Percentiles rank a stretch among this genome's conserved stretches.
Conservation (phyloP, 2,797 vertebrate genomes). For the Sebastiscus tertius region DNA sequence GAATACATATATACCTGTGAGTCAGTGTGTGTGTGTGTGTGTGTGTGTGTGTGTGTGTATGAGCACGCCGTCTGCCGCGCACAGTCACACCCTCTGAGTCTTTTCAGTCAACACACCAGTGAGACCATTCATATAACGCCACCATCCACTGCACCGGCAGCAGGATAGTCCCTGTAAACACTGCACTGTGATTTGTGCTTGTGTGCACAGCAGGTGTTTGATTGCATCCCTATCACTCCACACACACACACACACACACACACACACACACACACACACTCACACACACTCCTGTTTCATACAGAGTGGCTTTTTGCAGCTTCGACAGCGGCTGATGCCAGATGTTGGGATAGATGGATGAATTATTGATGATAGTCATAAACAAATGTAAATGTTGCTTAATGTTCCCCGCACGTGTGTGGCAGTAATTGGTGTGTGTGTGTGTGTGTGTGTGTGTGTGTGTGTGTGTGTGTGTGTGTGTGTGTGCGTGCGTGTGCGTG, state of each 20-base stretch:
- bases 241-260: slow-evolving; percentile 4
- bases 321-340: slow-evolving; percentile 26
- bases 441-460: neutral
- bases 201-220: slow-evolving; percentile 66
- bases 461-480: neutral
- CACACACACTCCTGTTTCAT: neutral
- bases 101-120: slow-evolving; percentile 32
- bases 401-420: slow-evolving; percentile 11
- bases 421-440: neutral
- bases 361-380: slow-evolving; percentile 50
- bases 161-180: slow-evolving; percentile 49
- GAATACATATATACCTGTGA: neutral
- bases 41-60: neutral
- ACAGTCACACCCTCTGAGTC: slow-evolving; percentile 16
- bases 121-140: slow-evolving; percentile 21
- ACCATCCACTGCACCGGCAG: slow-evolving; percentile 12
- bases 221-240: slow-evolving; percentile 37
- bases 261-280: neutral
- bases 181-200: slow-evolving; percentile 46
- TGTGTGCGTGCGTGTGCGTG: neutral
- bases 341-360: slow-evolving; percentile 39
- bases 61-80: neutral
- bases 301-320: slow-evolving; percentile 21
- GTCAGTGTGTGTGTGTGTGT: neutral
- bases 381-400: slow-evolving; percentile 47